Percentiles rank a stretch among this genome's conserved stretches.
Evolutionary conservation across 2,888 invertebrate species (phyloP).

Genomic region (Ptilodon capucinus): DNA sequence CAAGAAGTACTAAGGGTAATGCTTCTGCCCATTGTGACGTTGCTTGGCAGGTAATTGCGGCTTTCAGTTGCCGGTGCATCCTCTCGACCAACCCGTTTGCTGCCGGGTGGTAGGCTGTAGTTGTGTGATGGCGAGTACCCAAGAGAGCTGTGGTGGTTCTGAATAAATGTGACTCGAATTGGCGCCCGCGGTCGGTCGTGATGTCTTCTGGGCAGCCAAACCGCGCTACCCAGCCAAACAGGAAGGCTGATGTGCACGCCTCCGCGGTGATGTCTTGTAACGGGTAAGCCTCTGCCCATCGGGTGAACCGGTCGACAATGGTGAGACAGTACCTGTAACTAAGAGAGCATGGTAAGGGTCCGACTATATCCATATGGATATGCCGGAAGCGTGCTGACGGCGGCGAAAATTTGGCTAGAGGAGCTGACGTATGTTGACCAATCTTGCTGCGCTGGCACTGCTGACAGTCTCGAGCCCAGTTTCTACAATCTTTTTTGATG

Average conservation of each 20-base stretch:
- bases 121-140: slow-evolving; percentile 11
- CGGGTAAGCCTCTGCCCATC: slow-evolving; percentile 54
- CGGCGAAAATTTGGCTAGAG: slow-evolving; percentile 2
- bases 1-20: background rate
- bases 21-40: background rate
- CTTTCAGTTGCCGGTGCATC: slow-evolving; percentile 16
- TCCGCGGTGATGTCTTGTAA: slow-evolving; percentile 47
- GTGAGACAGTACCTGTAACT: slow-evolving; percentile 32
- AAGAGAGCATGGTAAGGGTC: slow-evolving; percentile 22
- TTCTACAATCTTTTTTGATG: slow-evolving; percentile 40
- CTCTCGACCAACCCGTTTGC: slow-evolving; percentile 27
- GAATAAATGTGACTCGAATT: slow-evolving; percentile 37
- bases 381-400: slow-evolving; percentile 36
- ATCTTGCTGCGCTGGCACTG: slow-evolving; percentile 49
- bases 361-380: slow-evolving; percentile 41
- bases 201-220: slow-evolving; percentile 51
- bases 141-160: slow-evolving; percentile 7
- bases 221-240: slow-evolving; percentile 52
- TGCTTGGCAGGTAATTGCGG: background rate
- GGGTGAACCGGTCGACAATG: slow-evolving; percentile 37
- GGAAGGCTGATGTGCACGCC: slow-evolving; percentile 46
- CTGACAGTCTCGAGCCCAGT: slow-evolving; percentile 42
- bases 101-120: slow-evolving; percentile 31
- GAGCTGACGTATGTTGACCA: slow-evolving; percentile 19
- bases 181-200: too few relatives aligned